A percentile compares a stretch with the other conserved stretches of the same genome.
Evolutionary conservation across 2,113 vertebrate genomes (phyloP).

Genomic region (Cyprichromis sp.): DNA sequence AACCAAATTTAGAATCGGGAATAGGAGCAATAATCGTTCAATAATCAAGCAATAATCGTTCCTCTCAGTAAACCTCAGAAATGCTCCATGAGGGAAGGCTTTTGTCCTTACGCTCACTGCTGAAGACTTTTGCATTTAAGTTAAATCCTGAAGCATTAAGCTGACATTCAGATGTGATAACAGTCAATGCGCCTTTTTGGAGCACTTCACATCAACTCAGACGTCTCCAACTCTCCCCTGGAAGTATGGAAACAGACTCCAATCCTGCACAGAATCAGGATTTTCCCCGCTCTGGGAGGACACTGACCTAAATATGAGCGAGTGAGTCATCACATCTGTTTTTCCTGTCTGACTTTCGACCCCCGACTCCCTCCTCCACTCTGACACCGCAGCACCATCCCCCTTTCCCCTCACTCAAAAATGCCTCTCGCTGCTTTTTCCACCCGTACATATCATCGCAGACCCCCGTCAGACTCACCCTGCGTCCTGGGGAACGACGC

Average conservation of each 20-base stretch:
- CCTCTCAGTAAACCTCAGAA: neutral
- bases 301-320: conserved; percentile 42
- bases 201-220: neutral
- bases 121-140: neutral
- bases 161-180: neutral
- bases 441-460: neutral
- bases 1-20: neutral
- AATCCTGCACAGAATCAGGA: neutral
- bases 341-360: conserved; percentile 38
- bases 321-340: conserved; percentile 64
- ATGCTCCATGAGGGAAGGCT: neutral
- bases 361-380: neutral
- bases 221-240: neutral
- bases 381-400: neutral
- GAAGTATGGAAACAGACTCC: neutral
- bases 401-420: neutral
- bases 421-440: neutral
- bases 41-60: neutral
- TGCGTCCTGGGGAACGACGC: conserved; percentile 14
- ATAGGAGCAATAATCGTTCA: neutral
- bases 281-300: neutral
- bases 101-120: neutral
- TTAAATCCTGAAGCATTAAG: neutral
- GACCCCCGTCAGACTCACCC: conserved; percentile 19
- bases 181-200: neutral